A percentile compares a stretch with the other conserved stretches of the same genome.
These are phyloP conservation scores for Plutella xylostella DNA, from an alignment of 2,888 invertebrate genomes.

Conservation along the genomic window DNA sequence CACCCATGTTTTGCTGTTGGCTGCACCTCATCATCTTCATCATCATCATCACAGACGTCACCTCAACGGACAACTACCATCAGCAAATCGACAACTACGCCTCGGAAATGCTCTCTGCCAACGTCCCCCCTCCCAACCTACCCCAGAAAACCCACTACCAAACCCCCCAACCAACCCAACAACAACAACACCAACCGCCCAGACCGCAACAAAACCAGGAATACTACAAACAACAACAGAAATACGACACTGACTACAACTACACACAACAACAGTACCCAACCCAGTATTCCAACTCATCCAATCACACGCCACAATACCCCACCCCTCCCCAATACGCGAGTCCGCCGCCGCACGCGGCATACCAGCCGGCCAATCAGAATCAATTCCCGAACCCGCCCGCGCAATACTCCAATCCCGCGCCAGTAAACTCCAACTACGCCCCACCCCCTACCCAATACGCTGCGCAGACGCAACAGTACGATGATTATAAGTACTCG, in stretches of 20 bases:
- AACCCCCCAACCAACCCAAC: conserved; percentile 29
- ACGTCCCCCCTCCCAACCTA: conserved; percentile 36
- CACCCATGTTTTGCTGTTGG: conserved; percentile 11
- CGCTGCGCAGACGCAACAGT: conserved; percentile 25
- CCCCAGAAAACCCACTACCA: conserved; percentile 56
- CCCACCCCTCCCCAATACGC: not conserved
- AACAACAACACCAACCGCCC: conserved; percentile 20
- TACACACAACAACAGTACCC: conserved; percentile 22
- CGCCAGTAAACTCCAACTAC: conserved; percentile 20
- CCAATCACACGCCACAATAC: not conserved
- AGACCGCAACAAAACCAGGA: conserved; percentile 18
- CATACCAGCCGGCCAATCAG: conserved; percentile 22
- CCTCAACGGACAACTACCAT: conserved; percentile 52
- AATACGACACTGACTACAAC: conserved; percentile 8
- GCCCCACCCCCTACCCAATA: conserved; percentile 19
- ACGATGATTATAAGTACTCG: conserved; percentile 14
- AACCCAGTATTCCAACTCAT: conserved; percentile 17
- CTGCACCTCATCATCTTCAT: not conserved
- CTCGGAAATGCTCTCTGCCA: conserved; percentile 50
- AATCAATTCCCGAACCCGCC: conserved; percentile 6
- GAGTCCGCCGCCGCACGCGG: conserved; percentile 3
- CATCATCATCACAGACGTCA: conserved; percentile 37
- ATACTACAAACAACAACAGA: conserved; percentile 23
- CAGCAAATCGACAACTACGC: conserved; percentile 63
- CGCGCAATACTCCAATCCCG: conserved; percentile 18